These are phyloP conservation scores for Copidosoma floridanum DNA, from an alignment of 1,140 invertebrate species.

Conservation along the genomic window DNA sequence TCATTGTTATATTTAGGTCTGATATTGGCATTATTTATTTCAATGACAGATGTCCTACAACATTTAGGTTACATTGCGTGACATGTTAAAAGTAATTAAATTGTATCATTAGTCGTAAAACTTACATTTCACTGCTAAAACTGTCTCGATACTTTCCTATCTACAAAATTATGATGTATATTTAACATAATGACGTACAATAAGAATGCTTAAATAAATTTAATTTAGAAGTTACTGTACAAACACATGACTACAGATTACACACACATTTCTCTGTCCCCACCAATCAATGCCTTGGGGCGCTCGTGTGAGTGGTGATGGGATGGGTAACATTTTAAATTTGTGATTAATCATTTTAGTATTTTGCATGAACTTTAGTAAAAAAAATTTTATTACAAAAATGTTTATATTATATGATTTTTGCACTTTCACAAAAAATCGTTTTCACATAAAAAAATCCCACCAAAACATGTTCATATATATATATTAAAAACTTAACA, in stretches of 20 bases:
- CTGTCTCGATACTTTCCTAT: background rate
- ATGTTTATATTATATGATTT: too few species aligned
- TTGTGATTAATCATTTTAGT: too few species aligned
- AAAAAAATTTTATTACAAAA: too few species aligned
- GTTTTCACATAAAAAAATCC: too few species aligned
- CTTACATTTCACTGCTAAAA: conserved; percentile 21
- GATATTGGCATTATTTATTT: conserved; percentile 32
- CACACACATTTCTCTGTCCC: too few species aligned
- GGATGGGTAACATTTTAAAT: too few species aligned
- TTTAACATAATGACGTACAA: background rate
- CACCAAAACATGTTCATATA: background rate
- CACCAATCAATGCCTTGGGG: too few species aligned
- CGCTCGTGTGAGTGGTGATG: too few species aligned
- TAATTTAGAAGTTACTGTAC: background rate
- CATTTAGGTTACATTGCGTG: conserved; percentile 7
- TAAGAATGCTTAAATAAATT: background rate
- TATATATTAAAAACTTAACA: background rate
- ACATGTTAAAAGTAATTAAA: too few species aligned
- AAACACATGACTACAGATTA: background rate
- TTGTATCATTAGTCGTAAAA: conserved; percentile 2
- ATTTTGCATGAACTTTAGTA: too few species aligned
- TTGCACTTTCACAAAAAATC: too few species aligned
- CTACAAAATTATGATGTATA: conserved; percentile 12
- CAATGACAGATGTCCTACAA: conserved; percentile 25
- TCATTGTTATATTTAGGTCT: conserved; percentile 10